Evolutionary conservation across 2,113 vertebrate genomes (phyloP).

Genomic region (Penelope pileata): DNA sequence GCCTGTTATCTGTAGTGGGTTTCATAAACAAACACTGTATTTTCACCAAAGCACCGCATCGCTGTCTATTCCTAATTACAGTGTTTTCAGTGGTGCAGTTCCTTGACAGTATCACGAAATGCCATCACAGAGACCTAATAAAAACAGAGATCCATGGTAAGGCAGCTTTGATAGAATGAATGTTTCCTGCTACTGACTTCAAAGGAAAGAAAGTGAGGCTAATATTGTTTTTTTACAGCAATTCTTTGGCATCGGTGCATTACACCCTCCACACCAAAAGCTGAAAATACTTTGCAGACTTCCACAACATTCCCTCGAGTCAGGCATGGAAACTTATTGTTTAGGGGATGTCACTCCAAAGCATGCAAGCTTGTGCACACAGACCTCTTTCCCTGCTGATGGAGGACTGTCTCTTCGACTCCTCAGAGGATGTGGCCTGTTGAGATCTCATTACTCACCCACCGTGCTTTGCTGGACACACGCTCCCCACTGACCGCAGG

Average conservation of each 20-base stretch:
- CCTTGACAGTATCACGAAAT: constrained; percentile 54
- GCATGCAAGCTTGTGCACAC: not conserved
- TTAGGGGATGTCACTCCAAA: not conserved
- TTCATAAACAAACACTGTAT: constrained; percentile 7
- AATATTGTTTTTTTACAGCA: not conserved
- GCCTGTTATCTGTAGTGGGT: not conserved
- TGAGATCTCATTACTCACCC: not conserved
- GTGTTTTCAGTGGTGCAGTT: constrained; percentile 8
- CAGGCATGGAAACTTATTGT: constrained; percentile 7
- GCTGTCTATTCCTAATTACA: constrained; percentile 1
- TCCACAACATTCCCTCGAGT: not conserved
- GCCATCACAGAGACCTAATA: constrained; percentile 32
- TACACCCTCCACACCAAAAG: constrained; percentile 13
- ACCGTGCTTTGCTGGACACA: not conserved
- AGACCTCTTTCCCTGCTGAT: not conserved
- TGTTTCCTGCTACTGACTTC: constrained; percentile 39
- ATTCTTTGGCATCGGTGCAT: constrained; percentile 22
- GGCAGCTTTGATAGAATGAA: constrained; percentile 7
- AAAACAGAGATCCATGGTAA: constrained; percentile 33
- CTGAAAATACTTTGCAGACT: constrained; percentile 44
- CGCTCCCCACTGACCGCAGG: not conserved
- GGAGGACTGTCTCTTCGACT: not conserved
- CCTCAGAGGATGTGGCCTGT: not conserved
- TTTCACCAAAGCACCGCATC: constrained; percentile 28
- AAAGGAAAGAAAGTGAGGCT: constrained; percentile 39